Conservation (phyloP, 2,797 vertebrate genomes). For the Cuculus canorus region DNA sequence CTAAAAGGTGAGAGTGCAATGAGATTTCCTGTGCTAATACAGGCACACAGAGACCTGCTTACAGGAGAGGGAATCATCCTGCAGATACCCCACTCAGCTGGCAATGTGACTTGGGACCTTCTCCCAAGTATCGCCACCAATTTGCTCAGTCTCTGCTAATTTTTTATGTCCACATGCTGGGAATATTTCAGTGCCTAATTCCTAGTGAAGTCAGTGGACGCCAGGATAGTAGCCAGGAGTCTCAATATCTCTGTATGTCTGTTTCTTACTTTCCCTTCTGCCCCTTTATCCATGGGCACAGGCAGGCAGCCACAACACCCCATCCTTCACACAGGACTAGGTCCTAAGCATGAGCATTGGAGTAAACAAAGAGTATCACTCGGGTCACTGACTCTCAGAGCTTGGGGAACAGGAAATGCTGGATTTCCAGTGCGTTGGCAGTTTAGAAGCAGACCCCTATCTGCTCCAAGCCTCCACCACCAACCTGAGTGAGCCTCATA, state of each 20-base stretch:
- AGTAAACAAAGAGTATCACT: background rate
- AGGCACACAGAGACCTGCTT: background rate
- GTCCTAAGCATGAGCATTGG: fast-evolving
- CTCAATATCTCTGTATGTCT: background rate
- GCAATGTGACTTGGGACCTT: background rate
- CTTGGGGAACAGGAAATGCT: background rate
- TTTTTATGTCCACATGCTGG: background rate
- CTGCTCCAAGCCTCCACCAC: background rate
- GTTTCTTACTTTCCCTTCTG: background rate
- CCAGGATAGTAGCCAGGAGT: background rate
- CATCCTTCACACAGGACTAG: background rate
- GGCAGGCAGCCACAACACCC: background rate
- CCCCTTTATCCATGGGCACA: background rate
- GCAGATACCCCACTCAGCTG: background rate
- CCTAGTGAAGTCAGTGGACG: background rate
- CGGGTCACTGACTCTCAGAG: background rate
- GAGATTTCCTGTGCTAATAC: background rate
- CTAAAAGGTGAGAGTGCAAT: background rate
- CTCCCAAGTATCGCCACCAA: background rate
- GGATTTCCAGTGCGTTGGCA: background rate
- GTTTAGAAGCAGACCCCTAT: background rate
- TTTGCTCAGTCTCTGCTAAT: background rate
- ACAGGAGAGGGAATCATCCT: background rate
- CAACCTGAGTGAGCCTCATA: background rate
- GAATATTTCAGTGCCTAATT: background rate